phyloP scores from a whole-genome alignment of 2,113 vertebrate genomes.

The Nycticorax nycticorax region DNA sequence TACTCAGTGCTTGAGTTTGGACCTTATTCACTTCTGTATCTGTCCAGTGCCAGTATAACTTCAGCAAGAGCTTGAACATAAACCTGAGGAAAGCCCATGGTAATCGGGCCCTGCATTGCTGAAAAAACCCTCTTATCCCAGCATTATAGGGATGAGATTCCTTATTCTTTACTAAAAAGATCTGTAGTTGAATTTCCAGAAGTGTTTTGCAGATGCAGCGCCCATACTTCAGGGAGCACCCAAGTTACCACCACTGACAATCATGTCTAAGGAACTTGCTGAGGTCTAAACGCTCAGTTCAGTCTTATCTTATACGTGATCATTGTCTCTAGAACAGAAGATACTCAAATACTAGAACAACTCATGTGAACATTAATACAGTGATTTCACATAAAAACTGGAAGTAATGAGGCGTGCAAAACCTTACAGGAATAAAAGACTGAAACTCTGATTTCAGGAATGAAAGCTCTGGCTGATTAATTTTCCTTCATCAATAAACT shows the following conservation, averaged over 20 bases:
- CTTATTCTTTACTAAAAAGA: not conserved
- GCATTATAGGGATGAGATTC: not conserved
- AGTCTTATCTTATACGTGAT: not conserved
- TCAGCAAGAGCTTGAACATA: not conserved
- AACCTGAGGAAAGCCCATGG: not conserved
- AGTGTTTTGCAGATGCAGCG: not conserved
- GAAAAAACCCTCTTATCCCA: not conserved
- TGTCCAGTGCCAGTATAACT: not conserved
- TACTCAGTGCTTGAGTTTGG: not conserved
- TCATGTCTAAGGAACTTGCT: not conserved
- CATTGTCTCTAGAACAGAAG: not conserved
- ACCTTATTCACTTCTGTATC: not conserved
- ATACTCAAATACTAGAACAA: not conserved
- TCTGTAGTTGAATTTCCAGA: not conserved
- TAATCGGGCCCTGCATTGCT: not conserved
- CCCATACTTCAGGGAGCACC: not conserved
- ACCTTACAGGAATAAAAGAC: not conserved
- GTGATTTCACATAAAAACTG: conserved; percentile 11
- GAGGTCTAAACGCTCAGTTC: not conserved
- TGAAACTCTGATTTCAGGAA: not conserved
- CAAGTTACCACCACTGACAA: not conserved
- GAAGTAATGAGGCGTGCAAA: conserved; percentile 15
- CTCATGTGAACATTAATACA: not conserved
- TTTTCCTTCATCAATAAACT: conserved; percentile 4
- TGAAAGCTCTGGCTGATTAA: not conserved